A percentile compares a stretch with the other conserved stretches of the same genome.
Conservation (phyloP, 2,888 invertebrate genomes). For the Drosophila tanythrix region DNA sequence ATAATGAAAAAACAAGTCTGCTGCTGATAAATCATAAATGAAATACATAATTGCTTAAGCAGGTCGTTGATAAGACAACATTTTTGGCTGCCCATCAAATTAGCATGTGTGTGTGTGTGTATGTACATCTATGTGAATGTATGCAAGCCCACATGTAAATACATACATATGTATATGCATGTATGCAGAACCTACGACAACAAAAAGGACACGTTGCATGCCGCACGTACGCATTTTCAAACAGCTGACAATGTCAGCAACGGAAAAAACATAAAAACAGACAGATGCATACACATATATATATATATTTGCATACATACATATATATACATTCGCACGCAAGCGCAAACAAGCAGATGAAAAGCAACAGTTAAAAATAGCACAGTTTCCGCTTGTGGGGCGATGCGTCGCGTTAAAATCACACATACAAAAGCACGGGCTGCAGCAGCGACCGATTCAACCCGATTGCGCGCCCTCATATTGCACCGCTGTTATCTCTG, state of each 20-base stretch:
- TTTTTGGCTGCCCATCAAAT: conserved; percentile 41
- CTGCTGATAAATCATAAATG: conserved; percentile 20
- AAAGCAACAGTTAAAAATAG: conserved; percentile 17
- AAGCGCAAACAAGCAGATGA: conserved; percentile 11
- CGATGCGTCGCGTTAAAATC: conserved; percentile 66
- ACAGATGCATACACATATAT: conserved; percentile 7
- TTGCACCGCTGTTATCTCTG: conserved; percentile 20
- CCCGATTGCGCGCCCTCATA: conserved; percentile 3
- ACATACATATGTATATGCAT: background rate
- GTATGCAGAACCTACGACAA: conserved; percentile 56
- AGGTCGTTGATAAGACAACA: conserved; percentile 50
- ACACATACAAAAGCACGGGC: conserved; percentile 53
- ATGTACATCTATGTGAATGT: background rate
- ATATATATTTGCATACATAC: conserved; percentile 7
- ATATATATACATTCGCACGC: conserved; percentile 2
- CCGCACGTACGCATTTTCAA: conserved; percentile 59
- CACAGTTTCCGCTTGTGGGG: conserved; percentile 35
- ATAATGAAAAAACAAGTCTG: conserved; percentile 36
- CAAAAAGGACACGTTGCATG: conserved; percentile 35
- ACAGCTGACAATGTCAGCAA: conserved; percentile 29
- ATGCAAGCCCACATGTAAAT: background rate
- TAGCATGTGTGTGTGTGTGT: background rate
- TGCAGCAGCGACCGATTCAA: background rate
- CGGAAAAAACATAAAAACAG: conserved; percentile 4
- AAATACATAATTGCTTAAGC: conserved; percentile 48